Conservation (phyloP, 2,888 invertebrate genomes). For the Lasioglossum vierecki region DNA sequence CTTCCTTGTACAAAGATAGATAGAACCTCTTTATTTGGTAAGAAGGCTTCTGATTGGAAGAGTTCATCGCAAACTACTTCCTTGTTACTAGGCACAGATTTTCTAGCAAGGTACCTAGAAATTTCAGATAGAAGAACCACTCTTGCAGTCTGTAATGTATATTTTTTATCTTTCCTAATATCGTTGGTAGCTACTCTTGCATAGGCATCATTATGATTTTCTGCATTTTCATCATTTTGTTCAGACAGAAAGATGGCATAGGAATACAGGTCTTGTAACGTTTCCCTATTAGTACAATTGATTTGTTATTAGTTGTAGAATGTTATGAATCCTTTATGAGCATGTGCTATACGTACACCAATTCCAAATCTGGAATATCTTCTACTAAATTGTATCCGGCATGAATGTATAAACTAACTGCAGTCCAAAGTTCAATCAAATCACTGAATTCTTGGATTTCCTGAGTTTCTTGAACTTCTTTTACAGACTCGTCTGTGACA, state of each 20-base stretch:
- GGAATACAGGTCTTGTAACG: conserved; percentile 68
- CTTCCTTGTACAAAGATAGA: conserved; percentile 68
- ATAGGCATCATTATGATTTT: conserved; percentile 22
- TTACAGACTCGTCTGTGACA: conserved; percentile 72
- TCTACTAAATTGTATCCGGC: conserved; percentile 71
- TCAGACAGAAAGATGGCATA: conserved; percentile 38
- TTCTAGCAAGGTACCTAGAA: conserved; percentile 70
- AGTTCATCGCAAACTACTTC: conserved; percentile 75
- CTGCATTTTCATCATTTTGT: neutral
- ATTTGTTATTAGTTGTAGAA: conserved; percentile 18
- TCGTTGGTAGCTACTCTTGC: conserved; percentile 28
- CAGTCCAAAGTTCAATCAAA: conserved; percentile 80
- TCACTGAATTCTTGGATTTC: conserved; percentile 70
- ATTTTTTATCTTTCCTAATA: conserved; percentile 59
- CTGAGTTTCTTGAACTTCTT: conserved; percentile 74
- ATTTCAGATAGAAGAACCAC: conserved; percentile 75
- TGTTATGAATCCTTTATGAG: neutral
- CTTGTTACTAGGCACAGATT: conserved; percentile 67
- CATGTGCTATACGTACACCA: conserved; percentile 69
- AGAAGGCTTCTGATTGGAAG: conserved; percentile 77
- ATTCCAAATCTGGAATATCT: conserved; percentile 75
- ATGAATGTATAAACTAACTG: conserved; percentile 76
- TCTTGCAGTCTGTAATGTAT: conserved; percentile 67
- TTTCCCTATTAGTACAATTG: conserved; percentile 61
- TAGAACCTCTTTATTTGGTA: conserved; percentile 76